Base-by-base conservation (phyloP, 2,113 vertebrate genomes). In the Pycnonotus jocosus region DNA sequence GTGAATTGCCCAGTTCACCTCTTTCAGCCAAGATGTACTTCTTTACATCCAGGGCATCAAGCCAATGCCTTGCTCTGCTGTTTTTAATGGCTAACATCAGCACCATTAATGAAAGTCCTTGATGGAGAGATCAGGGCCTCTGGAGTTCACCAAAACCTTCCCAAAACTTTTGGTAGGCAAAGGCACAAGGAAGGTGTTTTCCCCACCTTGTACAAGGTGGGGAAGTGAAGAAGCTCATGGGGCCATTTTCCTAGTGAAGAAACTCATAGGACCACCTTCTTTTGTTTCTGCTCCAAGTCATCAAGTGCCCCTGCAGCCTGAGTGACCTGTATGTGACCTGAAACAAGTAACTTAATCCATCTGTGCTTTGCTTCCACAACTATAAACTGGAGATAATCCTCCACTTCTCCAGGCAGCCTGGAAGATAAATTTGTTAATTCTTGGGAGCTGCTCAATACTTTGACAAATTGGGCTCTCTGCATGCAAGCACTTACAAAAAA, bases 301-400 rank as follows among this genome's bases (percentile, higher is more conserved):
- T 22, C 47, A 65, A 89, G 60, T 51, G 53, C 25, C 56, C 30
- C 38, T 83, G 38, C 30, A 93, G 85, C 71, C 60, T 68, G 27
- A 70, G 17, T 96, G 87, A 80, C 95, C 88, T 86, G 54, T 60
- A 47, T 7, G 5, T 95, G 96, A 96, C 92, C 95, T 92, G 65
- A 87, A 95, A 80, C 47, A 90, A 93, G 88, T 81, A 15, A 87
- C 80, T 93, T 96, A 96, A 96, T 88, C 68, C 9, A 0, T 86
- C 85, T 93, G 56, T 83, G 72, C 71, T 93, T 95, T 94, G 40
- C 58, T 92, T 94, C 92, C 60, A 86, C 71, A 81, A 88, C 76
- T 94, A 64, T 92, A 96, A 95, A 93, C 86, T 71, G 68, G 56
- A 96, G 88, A 80, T 93, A 97, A 97, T 93, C 94, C 90, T 91